Evolutionary conservation across 2,888 invertebrate genomes (phyloP), one percentile per base, ranked within the genome.

Genomic region (Actias luna): DNA sequence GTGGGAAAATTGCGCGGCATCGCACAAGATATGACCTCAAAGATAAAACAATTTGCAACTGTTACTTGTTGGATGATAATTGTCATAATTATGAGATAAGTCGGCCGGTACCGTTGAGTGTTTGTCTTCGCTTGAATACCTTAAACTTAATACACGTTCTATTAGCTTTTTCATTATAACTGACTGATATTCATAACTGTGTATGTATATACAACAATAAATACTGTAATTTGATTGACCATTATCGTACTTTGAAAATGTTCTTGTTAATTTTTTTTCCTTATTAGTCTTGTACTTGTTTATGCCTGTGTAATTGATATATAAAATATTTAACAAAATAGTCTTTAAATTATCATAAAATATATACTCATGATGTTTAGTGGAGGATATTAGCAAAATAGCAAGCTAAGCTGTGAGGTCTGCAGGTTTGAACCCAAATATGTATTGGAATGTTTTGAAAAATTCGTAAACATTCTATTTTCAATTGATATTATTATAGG

Each of bases 41-140:
- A 72, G 74, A 74, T 77, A 76, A 68, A 65, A 61, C 64, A 61
- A 73, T 71, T 74, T 69, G 67, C 71, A 65, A 66, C 68, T 63
- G 70, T 70, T 68, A 67, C 63, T 62, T 65, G 70, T 67, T 67
- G 63, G 55, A 65, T 69, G 66, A 57, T 57, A 57, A 61, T 61
- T 57, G 50, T 52, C 8, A 60, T 61, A 61, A 61, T 61, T 61
- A 42, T 52, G 35, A 52, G 31, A 55, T 61, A 29, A 55, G 55
- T 55, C 29, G 29, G 16, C n/a, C 55, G 29, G 27, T 29, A 29
- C 29, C 29, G n/a, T 29, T 8, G 29, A 16, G 16, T 29, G 29
- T 50, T 50, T 25, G 2, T 25, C 67, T 67, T 29, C 29, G 29
- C 7, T 55, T 29, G 29, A 29, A 55, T 16, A 5, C n/a, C 55